Base-by-base conservation (phyloP, 2,888 invertebrate genomes). In the Zootermopsis nevadensis region DNA sequence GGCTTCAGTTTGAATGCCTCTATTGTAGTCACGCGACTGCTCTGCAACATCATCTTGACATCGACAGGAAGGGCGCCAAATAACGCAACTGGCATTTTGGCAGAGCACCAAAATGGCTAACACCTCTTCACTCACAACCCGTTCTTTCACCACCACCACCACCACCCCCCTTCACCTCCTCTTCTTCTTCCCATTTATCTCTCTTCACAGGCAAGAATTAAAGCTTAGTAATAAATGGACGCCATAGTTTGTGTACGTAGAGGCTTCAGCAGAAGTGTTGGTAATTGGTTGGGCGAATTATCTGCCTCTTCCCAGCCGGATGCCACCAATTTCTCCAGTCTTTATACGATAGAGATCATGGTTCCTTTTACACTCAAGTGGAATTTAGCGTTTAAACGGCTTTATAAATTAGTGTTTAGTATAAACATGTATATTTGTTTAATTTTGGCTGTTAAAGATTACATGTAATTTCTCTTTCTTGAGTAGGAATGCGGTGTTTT, bases 31-130 rank as follows among this genome's bases (percentile, higher is more conserved):
- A 4, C 33, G 27, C 19, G 33, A 24, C 69, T 27, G 8, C n/a
- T 10, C 33, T 27, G 27, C n/a, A 60, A 60, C 60, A 27, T 7
- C n/a, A 12, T 27, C 60, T 60, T 60, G 60, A 60, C 60, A n/a
- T 60, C 3, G n/a, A 33, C n/a, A 10, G 69, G 69, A 69, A 69
- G 69, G 15, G 22, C 15, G 69, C 69, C 69, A 69, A 69, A 69
- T 69, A 69, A 69, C 69, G n/a, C 69, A 69, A 69, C 33, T 69
- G 69, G 69, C 30, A 69, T 69, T 69, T 69, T 69, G 69, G 69
- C 69, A 69, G 15, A 69, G 31, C 2, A 33, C 69, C 69, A 69
- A 69, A 33, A 69, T 33, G 15, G 69, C 33, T 69, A 69, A 69
- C 69, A 69, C 69, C 69, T 69, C 69, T 69, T 33, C 69, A 15